Evolutionary conservation across 2,113 vertebrate genomes (phyloP), one percentile per base, ranked within the genome.

Genomic region (Ardeotis arabs): DNA sequence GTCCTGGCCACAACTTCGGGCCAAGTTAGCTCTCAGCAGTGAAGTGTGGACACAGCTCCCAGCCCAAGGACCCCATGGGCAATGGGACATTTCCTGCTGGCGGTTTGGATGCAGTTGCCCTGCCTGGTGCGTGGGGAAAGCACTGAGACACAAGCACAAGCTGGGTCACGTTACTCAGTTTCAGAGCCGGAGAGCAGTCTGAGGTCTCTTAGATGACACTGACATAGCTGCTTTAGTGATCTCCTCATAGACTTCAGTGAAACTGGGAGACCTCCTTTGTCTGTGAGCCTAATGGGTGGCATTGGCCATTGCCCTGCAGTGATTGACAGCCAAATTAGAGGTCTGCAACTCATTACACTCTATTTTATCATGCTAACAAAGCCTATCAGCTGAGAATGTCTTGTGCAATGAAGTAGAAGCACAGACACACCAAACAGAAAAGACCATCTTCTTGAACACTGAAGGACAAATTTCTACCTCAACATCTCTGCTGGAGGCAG

Each of bases 1-100:
- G 39, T 60, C 12, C 66, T 47, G 25, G 18, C 5, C n/a, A 28
- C 14, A n/a, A 31, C 21, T 55, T 66, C 1, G 1, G 52, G 28
- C 24, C 15, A 15, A 2, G 2, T 18, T 70, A n/a, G 5, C 14
- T 37, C 37, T 67, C 4, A 3, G 2, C 14, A 8, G 21, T 1
- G 1, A 41, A 33, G 17, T 2, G 0, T 0, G 0, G 10, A 10
- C 31, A 18, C 15, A 44, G 33, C 24, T 78, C 52, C 45, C 21
- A 58, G 27, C 50, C 28, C 33, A 45, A 37, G 21, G 27, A 74
- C 17, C 6, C 7, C 28, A 7, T 4, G n/a, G 6, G 8, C 10
- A 7, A 14, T 1, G 1, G 52, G 17, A 47, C 1, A 0, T 23
- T 66, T 72, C 29, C 56, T 72, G 33, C 9, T 58, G 52, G 23